phyloP scores from a whole-genome alignment of 2,113 vertebrate species.

The Puffinus mauretanicus region DNA sequence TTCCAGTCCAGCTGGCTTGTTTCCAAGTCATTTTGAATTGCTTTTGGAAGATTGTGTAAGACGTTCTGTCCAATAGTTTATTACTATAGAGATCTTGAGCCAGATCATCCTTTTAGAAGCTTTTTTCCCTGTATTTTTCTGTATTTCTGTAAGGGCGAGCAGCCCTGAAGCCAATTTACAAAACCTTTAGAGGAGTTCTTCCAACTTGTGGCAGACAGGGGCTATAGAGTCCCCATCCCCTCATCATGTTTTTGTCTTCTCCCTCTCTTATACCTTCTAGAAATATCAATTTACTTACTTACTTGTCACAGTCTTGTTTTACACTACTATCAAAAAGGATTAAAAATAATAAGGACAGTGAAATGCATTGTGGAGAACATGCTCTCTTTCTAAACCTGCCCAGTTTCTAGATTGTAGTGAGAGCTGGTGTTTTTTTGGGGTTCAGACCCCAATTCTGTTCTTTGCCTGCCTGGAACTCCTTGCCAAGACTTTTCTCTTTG shows the following conservation, averaged over 20 bases:
- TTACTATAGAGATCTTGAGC: not conserved
- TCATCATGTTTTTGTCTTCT: not conserved
- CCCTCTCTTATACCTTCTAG: not conserved
- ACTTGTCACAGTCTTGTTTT: not conserved
- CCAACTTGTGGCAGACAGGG: not conserved
- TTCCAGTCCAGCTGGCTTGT: slow-evolving; percentile 18
- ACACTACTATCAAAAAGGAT: not conserved
- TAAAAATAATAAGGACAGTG: not conserved
- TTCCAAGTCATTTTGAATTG: not conserved
- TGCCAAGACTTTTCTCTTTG: not conserved
- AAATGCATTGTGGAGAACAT: not conserved
- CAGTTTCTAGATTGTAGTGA: not conserved
- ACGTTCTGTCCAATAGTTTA: not conserved
- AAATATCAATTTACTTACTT: not conserved
- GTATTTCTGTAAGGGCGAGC: not conserved
- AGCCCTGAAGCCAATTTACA: not conserved
- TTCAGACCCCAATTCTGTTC: not conserved
- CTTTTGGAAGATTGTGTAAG: slow-evolving; percentile 17
- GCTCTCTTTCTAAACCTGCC: not conserved
- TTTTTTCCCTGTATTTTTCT: not conserved
- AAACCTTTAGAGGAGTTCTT: not conserved
- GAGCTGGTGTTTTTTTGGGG: not conserved
- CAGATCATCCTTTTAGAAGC: not conserved
- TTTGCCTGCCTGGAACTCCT: not conserved
- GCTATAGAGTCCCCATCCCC: not conserved